Evolutionary conservation across 1,140 invertebrate species (phyloP).

Genomic region (Alviniconcha marisindica): DNA sequence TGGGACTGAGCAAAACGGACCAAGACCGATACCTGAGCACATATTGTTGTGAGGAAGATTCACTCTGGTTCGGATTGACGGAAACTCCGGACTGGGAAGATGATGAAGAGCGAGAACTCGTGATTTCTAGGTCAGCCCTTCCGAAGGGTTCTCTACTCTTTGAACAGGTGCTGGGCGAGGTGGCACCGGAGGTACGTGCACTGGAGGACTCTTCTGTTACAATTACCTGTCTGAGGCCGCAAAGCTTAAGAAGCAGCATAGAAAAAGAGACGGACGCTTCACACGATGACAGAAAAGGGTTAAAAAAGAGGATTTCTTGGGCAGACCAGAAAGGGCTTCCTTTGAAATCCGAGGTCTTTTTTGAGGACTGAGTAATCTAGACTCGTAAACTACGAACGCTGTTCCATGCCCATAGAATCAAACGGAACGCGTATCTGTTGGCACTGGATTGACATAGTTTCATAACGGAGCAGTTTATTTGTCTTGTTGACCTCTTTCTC

Average conservation of each 20-base stretch:
- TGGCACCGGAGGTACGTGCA: neutral
- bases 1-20: no score
- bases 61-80: no score
- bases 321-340: neutral
- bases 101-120: neutral
- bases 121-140: constrained; percentile 11
- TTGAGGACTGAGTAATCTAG: neutral
- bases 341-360: neutral
- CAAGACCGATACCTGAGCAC: no score
- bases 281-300: neutral
- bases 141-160: neutral
- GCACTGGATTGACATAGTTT: no score
- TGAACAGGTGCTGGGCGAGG: neutral
- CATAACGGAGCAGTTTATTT: no score
- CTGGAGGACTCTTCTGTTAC: neutral
- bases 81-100: no score
- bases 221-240: neutral
- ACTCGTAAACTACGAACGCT: no score
- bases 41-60: no score
- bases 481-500: no score
- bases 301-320: neutral
- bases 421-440: no score
- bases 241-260: neutral
- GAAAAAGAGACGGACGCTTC: neutral
- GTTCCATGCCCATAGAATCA: no score